Percentiles rank a stretch among this genome's conserved stretches.
These are phyloP conservation scores for Ptychochromis oligacanthus DNA, from an alignment of 2,113 vertebrate species.

Conservation along the genomic window DNA sequence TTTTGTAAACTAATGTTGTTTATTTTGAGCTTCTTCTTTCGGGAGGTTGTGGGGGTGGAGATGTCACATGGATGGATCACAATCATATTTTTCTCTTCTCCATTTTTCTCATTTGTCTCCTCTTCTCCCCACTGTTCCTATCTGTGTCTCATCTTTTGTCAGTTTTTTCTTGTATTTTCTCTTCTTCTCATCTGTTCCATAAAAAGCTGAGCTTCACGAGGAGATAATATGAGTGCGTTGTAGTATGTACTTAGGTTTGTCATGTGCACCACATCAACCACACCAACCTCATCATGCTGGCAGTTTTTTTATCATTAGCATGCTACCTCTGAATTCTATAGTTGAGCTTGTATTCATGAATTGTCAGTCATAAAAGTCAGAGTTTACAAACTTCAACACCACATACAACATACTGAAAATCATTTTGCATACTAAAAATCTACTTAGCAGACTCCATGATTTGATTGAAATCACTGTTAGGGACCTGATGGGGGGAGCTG, in stretches of 20 bases:
- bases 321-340: not conserved
- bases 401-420: not conserved
- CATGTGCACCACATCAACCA: not conserved
- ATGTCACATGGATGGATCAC: not conserved
- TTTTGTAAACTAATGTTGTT: constrained; percentile 15
- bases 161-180: not conserved
- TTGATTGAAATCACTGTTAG: not conserved
- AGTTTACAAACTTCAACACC: not conserved
- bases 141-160: not conserved
- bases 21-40: not conserved
- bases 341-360: not conserved
- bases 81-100: not conserved
- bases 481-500: not conserved
- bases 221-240: not conserved
- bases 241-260: not conserved
- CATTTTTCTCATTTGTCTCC: not conserved
- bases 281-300: not conserved
- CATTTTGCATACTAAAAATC: not conserved
- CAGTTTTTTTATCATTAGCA: not conserved
- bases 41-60: not conserved
- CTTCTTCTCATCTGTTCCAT: not conserved
- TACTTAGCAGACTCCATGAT: not conserved
- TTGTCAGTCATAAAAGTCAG: not conserved
- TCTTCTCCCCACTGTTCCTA: not conserved
- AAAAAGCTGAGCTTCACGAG: not conserved